Base-by-base conservation (phyloP, 1,140 invertebrate genomes). In the Drosophila insularis region DNA sequence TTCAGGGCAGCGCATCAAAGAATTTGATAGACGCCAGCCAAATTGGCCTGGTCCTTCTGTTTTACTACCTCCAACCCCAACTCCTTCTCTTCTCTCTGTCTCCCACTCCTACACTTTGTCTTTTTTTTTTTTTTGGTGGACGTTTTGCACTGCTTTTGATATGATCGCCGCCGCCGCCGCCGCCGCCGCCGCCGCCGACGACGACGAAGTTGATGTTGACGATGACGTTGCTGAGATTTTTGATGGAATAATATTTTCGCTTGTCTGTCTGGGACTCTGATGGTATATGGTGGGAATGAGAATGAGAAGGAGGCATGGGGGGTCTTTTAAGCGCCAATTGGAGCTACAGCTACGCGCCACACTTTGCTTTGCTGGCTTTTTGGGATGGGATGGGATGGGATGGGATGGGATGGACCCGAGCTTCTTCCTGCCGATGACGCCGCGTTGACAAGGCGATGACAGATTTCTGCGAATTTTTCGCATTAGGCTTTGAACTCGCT, bases 391-490 rank as follows among this genome's bases (percentile, higher is more conserved):
- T 27, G 55, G 32, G n/a, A 8, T n/a, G 27, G 27, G 27, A 27
- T 27, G 27, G 27, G 27, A 27, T 27, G 55, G 32, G n/a, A 8
- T n/a, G 17, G 43, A 58, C 59, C 32, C 23, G 21, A 74, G 67
- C 74, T 77, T 70, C 67, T 78, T 78, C 74, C 72, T 78, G 74
- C 56, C 71, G 82, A 82, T 87, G 82, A 87, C 76, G 82, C 54
- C 81, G 82, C 76, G 84, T 89, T 87, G 82, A 87, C 82, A 87
- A 87, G 82, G 84, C 82, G 82, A 87, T 87, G 82, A 87, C 82
- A 87, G 82, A 87, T 87, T 87, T 87, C 82, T 77, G 84, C 82
- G 82, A 87, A 87, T 82, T 87, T 89, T 87, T 87, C 82, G 82
- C 84, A 89, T 87, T 87, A 87, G 82, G 84, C 82, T 87, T 87